phyloP scores from a whole-genome alignment of 2,113 vertebrate genomes.

The Glaucidium brasilianum region DNA sequence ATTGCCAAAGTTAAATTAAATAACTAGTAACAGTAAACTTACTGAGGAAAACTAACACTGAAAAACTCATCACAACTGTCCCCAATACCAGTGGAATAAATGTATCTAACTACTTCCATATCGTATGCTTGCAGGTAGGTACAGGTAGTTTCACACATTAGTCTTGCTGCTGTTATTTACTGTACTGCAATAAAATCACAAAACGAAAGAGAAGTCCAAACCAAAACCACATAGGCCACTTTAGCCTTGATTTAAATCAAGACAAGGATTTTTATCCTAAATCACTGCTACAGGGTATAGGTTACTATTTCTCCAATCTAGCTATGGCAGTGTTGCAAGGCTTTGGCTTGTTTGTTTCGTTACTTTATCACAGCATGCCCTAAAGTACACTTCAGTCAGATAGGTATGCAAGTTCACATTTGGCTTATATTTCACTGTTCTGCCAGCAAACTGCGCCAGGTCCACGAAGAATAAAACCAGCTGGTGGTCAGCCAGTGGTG shows the following conservation, averaged over 20 bases:
- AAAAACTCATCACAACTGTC: neutral
- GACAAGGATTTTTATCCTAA: neutral
- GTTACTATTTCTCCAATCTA: neutral
- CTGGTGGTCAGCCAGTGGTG: accelerated
- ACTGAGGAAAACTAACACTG: neutral
- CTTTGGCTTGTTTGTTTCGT: neutral
- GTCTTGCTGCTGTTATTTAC: neutral
- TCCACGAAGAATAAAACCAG: neutral
- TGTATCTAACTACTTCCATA: neutral
- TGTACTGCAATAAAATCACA: neutral
- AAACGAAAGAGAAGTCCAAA: neutral
- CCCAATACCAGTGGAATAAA: neutral
- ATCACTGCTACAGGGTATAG: neutral
- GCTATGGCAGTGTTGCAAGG: neutral
- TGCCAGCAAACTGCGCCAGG: neutral
- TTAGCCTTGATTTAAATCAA: neutral
- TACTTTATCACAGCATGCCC: neutral
- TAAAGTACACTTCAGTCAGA: neutral
- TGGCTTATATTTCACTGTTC: neutral
- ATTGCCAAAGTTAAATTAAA: neutral
- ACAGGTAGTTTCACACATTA: neutral
- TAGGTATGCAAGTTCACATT: neutral
- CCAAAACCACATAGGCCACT: neutral
- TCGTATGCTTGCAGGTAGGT: neutral
- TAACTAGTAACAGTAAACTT: neutral